Evolutionary conservation across 2,113 vertebrate genomes (phyloP).

Genomic region (Etheostoma cragini): DNA sequence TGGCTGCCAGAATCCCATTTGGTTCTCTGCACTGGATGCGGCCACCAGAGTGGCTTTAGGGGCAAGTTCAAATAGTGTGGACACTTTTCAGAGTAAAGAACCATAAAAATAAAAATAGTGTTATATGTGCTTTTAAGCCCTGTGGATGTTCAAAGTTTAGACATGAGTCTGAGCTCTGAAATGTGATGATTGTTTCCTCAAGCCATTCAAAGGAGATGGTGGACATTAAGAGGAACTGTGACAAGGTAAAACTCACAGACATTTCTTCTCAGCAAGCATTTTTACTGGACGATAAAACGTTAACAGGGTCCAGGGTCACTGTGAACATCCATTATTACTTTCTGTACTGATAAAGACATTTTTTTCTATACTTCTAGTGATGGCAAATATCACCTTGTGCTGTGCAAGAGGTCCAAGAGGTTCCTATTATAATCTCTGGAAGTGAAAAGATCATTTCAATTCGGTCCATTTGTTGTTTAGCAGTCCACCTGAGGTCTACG

Average conservation of each 20-base stretch:
- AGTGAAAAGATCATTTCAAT: background rate
- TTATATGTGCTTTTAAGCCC: slow-evolving; percentile 44
- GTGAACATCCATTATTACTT: slow-evolving; percentile 14
- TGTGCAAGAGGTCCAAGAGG: background rate
- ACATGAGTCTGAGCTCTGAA: slow-evolving; percentile 25
- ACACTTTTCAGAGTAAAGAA: slow-evolving; percentile 49
- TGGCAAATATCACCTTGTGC: background rate
- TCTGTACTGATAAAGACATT: background rate
- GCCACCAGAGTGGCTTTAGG: slow-evolving; percentile 35
- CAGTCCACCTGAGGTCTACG: background rate
- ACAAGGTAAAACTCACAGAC: slow-evolving; percentile 18
- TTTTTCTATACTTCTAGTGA: background rate
- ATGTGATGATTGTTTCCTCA: slow-evolving; percentile 14
- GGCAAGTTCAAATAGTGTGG: slow-evolving; percentile 27
- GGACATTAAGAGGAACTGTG: slow-evolving; percentile 28
- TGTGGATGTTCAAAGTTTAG: slow-evolving; percentile 43
- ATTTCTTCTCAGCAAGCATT: slow-evolving; percentile 29
- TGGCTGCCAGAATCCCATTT: slow-evolving; percentile 47
- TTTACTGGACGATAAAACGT: slow-evolving; percentile 9
- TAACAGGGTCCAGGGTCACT: slow-evolving; percentile 10
- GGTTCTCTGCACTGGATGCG: slow-evolving; percentile 34
- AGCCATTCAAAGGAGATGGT: slow-evolving; percentile 33
- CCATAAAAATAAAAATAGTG: slow-evolving; percentile 30
- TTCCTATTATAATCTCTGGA: background rate
- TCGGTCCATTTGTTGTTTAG: slow-evolving; percentile 8